These are phyloP conservation scores for Prunella fulvescens DNA, from an alignment of 2,113 vertebrate species.

Conservation along the genomic window DNA sequence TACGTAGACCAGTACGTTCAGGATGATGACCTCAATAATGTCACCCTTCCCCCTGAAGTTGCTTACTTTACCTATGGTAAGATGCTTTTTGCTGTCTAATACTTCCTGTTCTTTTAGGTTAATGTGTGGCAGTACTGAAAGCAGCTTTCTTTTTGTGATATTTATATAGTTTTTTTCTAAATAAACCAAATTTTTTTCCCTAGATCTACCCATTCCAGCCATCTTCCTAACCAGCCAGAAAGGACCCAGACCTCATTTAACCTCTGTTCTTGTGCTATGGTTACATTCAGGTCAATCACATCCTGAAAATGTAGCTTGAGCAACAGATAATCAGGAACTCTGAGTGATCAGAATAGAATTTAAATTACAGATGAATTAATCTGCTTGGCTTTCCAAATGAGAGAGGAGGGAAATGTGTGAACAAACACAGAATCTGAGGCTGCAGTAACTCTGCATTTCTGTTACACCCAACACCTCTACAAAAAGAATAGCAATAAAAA, in stretches of 20 bases:
- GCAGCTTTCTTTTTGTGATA: neutral
- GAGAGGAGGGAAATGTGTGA: neutral
- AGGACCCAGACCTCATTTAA: neutral
- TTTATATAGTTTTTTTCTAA: neutral
- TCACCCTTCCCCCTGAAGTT: slow-evolving; percentile 89
- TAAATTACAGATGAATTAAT: neutral
- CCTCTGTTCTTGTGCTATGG: neutral
- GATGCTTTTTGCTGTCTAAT: neutral
- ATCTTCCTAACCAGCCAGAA: neutral
- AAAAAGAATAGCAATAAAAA: neutral
- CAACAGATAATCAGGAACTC: neutral
- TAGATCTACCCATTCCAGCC: neutral
- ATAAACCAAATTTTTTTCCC: neutral
- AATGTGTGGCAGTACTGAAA: neutral
- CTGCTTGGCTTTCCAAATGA: neutral
- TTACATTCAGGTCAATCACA: neutral
- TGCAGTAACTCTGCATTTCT: neutral
- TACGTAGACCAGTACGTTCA: slow-evolving; percentile 90
- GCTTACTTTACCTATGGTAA: slow-evolving; percentile 95
- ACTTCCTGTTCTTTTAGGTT: neutral
- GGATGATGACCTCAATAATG: slow-evolving; percentile 84
- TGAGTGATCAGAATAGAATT: neutral
- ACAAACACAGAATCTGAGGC: neutral
- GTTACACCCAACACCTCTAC: neutral
- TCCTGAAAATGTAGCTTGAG: neutral